These are phyloP conservation scores for Mamestra configurata DNA, from an alignment of 1,140 invertebrate species.

Conservation along the genomic window DNA sequence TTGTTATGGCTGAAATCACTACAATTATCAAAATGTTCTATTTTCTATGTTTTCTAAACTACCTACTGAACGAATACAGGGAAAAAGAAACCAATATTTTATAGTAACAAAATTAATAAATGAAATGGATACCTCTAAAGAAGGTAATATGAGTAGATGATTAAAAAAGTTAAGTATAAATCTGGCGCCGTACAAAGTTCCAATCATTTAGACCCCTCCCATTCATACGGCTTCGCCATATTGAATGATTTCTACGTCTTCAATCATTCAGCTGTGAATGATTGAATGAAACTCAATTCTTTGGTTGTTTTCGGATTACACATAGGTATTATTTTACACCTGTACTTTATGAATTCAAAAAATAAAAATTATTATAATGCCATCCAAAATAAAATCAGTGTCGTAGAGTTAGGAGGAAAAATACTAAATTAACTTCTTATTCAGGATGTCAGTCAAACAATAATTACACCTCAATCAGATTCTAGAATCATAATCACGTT, in stretches of 20 bases:
- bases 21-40: no score
- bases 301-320: not conserved
- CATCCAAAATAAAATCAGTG: not conserved
- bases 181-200: constrained; percentile 1
- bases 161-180: constrained; percentile 30
- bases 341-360: not conserved
- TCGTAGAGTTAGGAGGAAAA: no score
- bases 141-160: constrained; percentile 18
- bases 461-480: no score
- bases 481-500: no score
- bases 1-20: no score
- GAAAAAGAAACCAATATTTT: not conserved
- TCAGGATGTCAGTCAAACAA: no score
- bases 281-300: constrained; percentile 13
- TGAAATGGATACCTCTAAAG: not conserved
- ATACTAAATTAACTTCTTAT: no score
- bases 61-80: not conserved
- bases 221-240: constrained; percentile 13
- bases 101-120: not conserved
- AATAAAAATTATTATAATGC: no score
- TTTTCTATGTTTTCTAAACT: no score
- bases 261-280: constrained; percentile 38
- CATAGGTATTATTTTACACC: not conserved
- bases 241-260: constrained; percentile 42
- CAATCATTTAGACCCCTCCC: constrained; percentile 12